phyloP scores from a whole-genome alignment of 2,888 invertebrate genomes.

The Idaea biselata region DNA sequence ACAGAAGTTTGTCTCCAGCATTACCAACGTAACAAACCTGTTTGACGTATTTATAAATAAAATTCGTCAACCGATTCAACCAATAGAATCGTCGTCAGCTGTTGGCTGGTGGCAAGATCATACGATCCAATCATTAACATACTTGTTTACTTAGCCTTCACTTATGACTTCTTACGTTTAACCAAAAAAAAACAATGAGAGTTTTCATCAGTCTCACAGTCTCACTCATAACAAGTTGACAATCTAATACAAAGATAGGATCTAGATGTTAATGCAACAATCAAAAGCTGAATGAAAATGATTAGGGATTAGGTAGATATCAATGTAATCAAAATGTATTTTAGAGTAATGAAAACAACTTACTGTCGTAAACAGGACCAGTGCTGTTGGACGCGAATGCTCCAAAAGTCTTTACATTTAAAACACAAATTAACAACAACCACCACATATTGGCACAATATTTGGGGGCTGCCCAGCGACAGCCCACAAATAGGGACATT shows the following conservation, averaged over 20 bases:
- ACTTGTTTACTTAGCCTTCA: conserved; percentile 36
- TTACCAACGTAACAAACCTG: conserved; percentile 51
- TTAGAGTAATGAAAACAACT: conserved; percentile 43
- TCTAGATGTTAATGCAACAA: conserved; percentile 1
- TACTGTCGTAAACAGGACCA: conserved; percentile 56
- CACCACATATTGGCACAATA: conserved; percentile 77
- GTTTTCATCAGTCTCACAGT: not conserved
- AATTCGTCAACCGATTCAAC: conserved; percentile 38
- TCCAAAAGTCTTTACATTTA: conserved; percentile 65
- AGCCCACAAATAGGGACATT: conserved; percentile 77
- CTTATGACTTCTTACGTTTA: not conserved
- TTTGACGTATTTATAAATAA: conserved; percentile 47
- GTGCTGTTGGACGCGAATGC: conserved; percentile 61
- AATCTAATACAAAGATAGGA: not conserved
- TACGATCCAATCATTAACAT: conserved; percentile 30
- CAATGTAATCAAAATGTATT: conserved; percentile 15
- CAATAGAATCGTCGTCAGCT: conserved; percentile 42
- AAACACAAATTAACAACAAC: conserved; percentile 73
- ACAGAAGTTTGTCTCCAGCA: conserved; percentile 35
- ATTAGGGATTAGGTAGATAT: not conserved
- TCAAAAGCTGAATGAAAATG: conserved; percentile 15
- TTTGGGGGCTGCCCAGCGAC: conserved; percentile 78
- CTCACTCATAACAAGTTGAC: not conserved
- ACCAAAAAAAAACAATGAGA: not conserved
- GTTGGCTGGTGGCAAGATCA: conserved; percentile 43